phyloP scores from a whole-genome alignment of 1,140 invertebrate species.

The Temnothorax longispinosus region DNA sequence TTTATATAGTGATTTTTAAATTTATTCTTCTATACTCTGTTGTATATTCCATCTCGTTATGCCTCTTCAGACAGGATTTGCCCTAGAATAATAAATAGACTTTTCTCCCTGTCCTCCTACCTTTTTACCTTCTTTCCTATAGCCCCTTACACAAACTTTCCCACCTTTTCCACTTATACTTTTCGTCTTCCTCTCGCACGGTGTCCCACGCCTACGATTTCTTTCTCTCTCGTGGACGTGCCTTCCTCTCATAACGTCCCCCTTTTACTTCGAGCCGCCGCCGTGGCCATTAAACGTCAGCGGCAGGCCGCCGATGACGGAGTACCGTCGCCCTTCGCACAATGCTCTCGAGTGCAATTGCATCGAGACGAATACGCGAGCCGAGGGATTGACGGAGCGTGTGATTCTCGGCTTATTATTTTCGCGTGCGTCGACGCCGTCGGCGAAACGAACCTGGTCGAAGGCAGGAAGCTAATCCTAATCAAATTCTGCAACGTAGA shows the following conservation, averaged over 20 bases:
- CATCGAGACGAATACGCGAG: slow-evolving; percentile 66
- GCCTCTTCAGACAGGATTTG: not conserved
- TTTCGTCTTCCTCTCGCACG: slow-evolving; percentile 21
- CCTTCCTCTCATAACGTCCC: slow-evolving; percentile 37
- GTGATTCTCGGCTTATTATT: slow-evolving; percentile 67
- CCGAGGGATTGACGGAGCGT: slow-evolving; percentile 64
- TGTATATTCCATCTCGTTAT: slow-evolving; percentile 2
- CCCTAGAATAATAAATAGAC: slow-evolving; percentile 33
- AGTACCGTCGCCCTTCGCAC: slow-evolving; percentile 65
- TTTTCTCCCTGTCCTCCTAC: slow-evolving; percentile 1
- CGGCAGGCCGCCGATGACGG: slow-evolving; percentile 69
- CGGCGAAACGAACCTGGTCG: not conserved
- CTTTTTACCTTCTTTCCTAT: slow-evolving; percentile 24
- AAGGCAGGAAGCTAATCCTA: not conserved
- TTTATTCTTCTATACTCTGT: not conserved
- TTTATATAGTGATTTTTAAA: not conserved
- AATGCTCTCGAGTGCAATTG: slow-evolving; percentile 71
- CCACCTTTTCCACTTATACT: slow-evolving; percentile 2
- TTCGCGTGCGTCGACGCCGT: slow-evolving; percentile 40
- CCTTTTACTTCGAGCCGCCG: slow-evolving; percentile 67
- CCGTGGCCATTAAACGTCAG: slow-evolving; percentile 71
- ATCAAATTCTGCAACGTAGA: not conserved
- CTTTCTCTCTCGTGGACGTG: not conserved
- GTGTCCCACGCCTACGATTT: slow-evolving; percentile 25
- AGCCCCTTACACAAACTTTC: slow-evolving; percentile 19